Evolutionary conservation across 2,888 invertebrate genomes (phyloP).

Genomic region (Lypha dubia): DNA sequence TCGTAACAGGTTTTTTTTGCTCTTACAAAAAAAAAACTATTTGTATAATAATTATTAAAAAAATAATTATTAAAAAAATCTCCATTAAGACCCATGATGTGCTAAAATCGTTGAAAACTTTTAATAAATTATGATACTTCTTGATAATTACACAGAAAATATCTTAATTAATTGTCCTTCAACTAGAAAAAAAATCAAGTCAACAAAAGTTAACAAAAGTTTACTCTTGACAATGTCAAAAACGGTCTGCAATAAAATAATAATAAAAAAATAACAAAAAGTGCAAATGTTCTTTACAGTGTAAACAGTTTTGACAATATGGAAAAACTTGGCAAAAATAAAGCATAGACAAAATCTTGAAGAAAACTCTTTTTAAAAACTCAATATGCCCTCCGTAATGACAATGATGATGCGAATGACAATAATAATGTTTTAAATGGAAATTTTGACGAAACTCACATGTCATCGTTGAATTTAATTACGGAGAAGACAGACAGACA

Average conservation of each 20-base stretch:
- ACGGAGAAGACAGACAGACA: background rate
- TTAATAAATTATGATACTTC: conserved; percentile 39
- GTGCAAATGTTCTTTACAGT: conserved; percentile 34
- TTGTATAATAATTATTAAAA: background rate
- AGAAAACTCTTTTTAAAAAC: conserved; percentile 11
- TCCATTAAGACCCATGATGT: conserved; percentile 50
- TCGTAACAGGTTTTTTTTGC: background rate
- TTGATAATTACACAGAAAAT: conserved; percentile 1
- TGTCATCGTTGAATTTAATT: conserved; percentile 53
- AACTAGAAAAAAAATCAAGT: conserved; percentile 60
- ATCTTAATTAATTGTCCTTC: conserved; percentile 48
- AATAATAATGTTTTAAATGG: conserved; percentile 51
- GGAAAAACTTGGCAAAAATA: conserved; percentile 25
- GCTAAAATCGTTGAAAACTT: background rate
- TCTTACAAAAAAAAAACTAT: background rate
- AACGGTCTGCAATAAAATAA: conserved; percentile 14
- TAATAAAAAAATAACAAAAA: background rate
- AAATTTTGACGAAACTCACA: conserved; percentile 62
- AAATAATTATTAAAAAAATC: conserved; percentile 1
- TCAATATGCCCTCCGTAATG: background rate
- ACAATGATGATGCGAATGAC: conserved; percentile 25
- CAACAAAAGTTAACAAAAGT: conserved; percentile 62
- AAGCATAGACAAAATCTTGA: conserved; percentile 32
- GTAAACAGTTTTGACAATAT: conserved; percentile 33
- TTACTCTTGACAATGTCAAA: conserved; percentile 54